Base-by-base conservation (phyloP, 2,888 invertebrate species). In the Diabrotica balteata region DNA sequence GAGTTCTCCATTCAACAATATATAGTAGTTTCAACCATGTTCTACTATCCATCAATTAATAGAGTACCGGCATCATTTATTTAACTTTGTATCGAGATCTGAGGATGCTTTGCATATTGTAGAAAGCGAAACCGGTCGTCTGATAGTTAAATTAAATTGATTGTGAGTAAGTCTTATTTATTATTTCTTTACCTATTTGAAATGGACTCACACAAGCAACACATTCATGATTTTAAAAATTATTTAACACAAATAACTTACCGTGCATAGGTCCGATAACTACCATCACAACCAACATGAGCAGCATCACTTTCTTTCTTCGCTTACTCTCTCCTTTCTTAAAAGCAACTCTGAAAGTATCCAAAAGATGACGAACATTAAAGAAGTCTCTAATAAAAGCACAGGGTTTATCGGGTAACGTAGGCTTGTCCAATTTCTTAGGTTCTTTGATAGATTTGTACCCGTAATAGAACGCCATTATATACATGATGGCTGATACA, bases 211-310 rank as follows among this genome's bases (percentile, higher is more conserved):
- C n/a, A n/a, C n/a, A n/a, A n/a, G n/a, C n/a, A n/a, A n/a, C n/a
- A n/a, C n/a, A n/a, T n/a, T n/a, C n/a, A n/a, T n/a, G n/a, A n/a
- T n/a, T n/a, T n/a, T n/a, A n/a, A n/a, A n/a, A n/a, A n/a, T n/a
- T n/a, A n/a, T n/a, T n/a, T n/a, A n/a, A n/a, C n/a, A n/a, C n/a
- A 32, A 32, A 32, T 9, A 51, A 83, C 89, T 89, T 82, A 93
- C 94, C 94, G 79, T 93, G 93, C 84, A 94, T 88, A 0, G 94
- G 94, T 61, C 94, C 94, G 76, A 94, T 93, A 71, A 94, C 93
- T 52, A 93, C 93, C 87, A 93, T 93, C 17, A 93, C 89, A 32
- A 93, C 92, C 66, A 93, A 84, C 86, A 94, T 93, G 44, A 94
- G 86, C 84, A 93, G 88, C 75, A 92, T 88, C 53, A 94, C 93